A percentile compares a stretch with the other conserved stretches of the same genome.
These are phyloP conservation scores for Metopia argyrocephala DNA, from an alignment of 2,888 invertebrate genomes.

Conservation along the genomic window DNA sequence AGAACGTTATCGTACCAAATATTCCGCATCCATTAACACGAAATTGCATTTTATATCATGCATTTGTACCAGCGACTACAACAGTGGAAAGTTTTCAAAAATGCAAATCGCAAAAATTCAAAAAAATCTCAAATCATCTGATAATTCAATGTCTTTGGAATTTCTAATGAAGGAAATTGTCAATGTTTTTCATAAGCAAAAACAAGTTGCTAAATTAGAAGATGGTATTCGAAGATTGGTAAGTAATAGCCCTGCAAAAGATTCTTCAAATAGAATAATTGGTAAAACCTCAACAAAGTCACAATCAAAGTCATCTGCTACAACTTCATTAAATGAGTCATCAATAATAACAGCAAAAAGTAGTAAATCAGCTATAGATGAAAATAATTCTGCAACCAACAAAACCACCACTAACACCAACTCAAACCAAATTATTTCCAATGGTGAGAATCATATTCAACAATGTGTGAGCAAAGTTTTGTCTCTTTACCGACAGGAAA, in stretches of 20 bases:
- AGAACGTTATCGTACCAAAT: conserved; percentile 70
- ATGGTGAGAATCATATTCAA: conserved; percentile 47
- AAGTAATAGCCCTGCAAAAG: background rate
- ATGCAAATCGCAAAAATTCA: conserved; percentile 73
- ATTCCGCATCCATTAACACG: conserved; percentile 66
- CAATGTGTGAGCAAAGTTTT: conserved; percentile 56
- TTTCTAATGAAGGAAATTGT: conserved; percentile 74
- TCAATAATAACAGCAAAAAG: conserved; percentile 65
- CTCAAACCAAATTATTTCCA: conserved; percentile 24
- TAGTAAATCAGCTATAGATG: conserved; percentile 66
- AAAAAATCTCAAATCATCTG: conserved; percentile 70
- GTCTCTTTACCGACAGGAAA: conserved; percentile 56
- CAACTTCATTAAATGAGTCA: background rate
- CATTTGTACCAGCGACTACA: conserved; percentile 72
- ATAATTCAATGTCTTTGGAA: conserved; percentile 73
- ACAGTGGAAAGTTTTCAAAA: conserved; percentile 70
- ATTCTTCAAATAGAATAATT: background rate
- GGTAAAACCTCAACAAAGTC: conserved; percentile 10
- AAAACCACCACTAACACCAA: conserved; percentile 62
- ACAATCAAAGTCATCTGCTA: conserved; percentile 23
- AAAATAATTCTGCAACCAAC: too few relatives aligned
- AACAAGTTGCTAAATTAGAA: conserved; percentile 60
- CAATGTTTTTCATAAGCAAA: conserved; percentile 71
- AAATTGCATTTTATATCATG: conserved; percentile 74
- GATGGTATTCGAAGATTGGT: conserved; percentile 7